Evolutionary conservation across 2,113 vertebrate species (phyloP), one percentile per base, ranked within the genome.

Genomic region (Colossoma macropomum): DNA sequence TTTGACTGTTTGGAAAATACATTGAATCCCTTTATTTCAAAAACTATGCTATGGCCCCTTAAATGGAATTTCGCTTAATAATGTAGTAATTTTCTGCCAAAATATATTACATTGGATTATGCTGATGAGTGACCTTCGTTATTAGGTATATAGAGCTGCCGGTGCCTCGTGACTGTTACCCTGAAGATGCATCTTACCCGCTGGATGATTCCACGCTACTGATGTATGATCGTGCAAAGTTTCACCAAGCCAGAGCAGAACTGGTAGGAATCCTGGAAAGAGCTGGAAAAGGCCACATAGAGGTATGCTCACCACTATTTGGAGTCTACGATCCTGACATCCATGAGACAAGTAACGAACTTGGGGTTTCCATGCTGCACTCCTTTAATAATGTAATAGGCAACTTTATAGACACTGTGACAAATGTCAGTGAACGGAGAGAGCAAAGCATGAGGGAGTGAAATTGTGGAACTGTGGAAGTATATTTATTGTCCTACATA

Each of bases 141-240:
- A 34, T 63, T 65, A 85, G 84, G 68, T 88, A 94, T 11, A 91
- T 99, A 60, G 97, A 99, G 90, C 91, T 97, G 52, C 98, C 97
- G 0, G 95, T 99, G 75, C 97, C 98, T 2, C 95, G 88, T 1
- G 97, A 99, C 80, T 99, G 97, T 86, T 99, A 97, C 89, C 92
- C 97, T 0, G 72, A 88, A 38, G 92, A 93, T 38, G 87, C 91
- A 5, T 89, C 92, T 21, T 99, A 98, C 74, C 97, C 98, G 0
- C 93, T 96, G 34, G 95, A 96, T 0, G 97, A 98, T 79, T 86
- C 90, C 0, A 91, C 87, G 25, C 84, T 96, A 73, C 87, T 92
- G 65, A 91, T 19, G 28, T 98, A 95, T 60, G 95, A 99, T 91
- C 91, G 60, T 10, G 92, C 93, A 30, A 91, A 94, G 87, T 98